A percentile compares a stretch with the other conserved stretches of the same genome.
phyloP scores from a whole-genome alignment of 2,797 vertebrate genomes.

The Acipenser ruthenus region DNA sequence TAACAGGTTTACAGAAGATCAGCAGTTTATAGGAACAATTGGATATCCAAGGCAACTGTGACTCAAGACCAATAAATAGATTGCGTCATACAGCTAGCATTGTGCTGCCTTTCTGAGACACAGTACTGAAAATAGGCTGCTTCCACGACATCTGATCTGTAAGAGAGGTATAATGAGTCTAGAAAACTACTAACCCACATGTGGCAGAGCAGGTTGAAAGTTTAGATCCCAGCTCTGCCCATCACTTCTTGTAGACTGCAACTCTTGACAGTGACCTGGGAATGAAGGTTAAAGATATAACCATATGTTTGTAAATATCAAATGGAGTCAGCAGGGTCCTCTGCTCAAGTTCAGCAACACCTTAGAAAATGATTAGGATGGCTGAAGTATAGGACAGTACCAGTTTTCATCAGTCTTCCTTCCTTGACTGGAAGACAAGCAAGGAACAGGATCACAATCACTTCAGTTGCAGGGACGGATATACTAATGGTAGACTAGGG shows the following conservation, averaged over 20 bases:
- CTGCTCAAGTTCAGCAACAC: constrained; percentile 21
- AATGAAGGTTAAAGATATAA: too few relatives aligned
- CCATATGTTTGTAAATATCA: too few relatives aligned
- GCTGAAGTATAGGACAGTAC: constrained; percentile 19
- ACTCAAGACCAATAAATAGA: constrained; percentile 47
- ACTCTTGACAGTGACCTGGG: too few relatives aligned
- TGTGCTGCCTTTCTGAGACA: constrained; percentile 60
- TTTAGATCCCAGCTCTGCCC: too few relatives aligned
- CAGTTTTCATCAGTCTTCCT: constrained; percentile 26
- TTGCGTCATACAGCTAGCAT: constrained; percentile 47
- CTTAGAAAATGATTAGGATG: constrained; percentile 24
- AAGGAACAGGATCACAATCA: constrained; percentile 30
- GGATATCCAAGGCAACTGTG: constrained; percentile 68
- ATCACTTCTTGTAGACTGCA: too few relatives aligned
- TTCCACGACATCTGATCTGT: constrained; percentile 5
- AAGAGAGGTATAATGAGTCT: too few relatives aligned
- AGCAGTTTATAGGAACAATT: constrained; percentile 30
- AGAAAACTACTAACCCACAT: too few relatives aligned
- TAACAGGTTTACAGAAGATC: too few relatives aligned
- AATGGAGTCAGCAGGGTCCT: constrained; percentile 25
- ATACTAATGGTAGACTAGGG: constrained; percentile 19
- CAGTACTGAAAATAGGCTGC: constrained; percentile 31
- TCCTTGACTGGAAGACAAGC: constrained; percentile 20
- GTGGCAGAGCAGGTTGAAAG: too few relatives aligned
- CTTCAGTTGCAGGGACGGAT: constrained; percentile 32